These are phyloP conservation scores for Lapara coniferarum DNA, from an alignment of 2,888 invertebrate species.

Conservation along the genomic window DNA sequence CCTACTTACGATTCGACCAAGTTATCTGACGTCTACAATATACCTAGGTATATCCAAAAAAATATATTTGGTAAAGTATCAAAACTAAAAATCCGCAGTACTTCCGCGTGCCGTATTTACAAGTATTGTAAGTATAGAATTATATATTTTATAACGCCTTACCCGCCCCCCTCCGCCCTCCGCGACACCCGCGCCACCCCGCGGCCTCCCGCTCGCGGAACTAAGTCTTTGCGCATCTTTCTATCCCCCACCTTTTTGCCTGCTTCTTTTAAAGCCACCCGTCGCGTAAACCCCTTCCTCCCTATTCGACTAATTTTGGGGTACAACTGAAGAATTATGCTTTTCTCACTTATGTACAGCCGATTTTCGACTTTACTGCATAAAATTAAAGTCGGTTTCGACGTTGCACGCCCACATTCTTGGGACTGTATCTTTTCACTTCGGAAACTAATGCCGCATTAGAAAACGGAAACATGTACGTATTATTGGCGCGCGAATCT, in stretches of 20 bases:
- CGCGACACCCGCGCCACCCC: slow-evolving; percentile 50
- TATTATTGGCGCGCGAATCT: slow-evolving; percentile 35
- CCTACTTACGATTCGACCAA: too few relatives aligned
- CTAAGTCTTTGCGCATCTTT: slow-evolving; percentile 84
- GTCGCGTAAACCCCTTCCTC: slow-evolving; percentile 82
- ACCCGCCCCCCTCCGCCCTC: slow-evolving; percentile 51
- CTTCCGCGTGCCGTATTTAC: slow-evolving; percentile 84
- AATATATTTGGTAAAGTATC: slow-evolving; percentile 50
- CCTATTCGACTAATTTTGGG: slow-evolving; percentile 84
- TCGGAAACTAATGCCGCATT: slow-evolving; percentile 83
- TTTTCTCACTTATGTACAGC: slow-evolving; percentile 59
- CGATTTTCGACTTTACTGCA: slow-evolving; percentile 56
- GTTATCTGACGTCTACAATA: too few relatives aligned
- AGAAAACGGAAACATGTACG: slow-evolving; percentile 81
- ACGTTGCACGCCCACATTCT: slow-evolving; percentile 64
- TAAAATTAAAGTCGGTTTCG: slow-evolving; percentile 52
- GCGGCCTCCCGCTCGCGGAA: slow-evolving; percentile 69
- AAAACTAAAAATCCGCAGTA: slow-evolving; percentile 51
- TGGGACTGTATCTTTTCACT: slow-evolving; percentile 84
- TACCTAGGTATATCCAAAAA: slow-evolving; percentile 27
- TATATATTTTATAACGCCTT: slow-evolving; percentile 83
- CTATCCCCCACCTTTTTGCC: slow-evolving; percentile 83
- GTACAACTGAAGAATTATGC: slow-evolving; percentile 84
- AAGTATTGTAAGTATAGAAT: slow-evolving; percentile 85
- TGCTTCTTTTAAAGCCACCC: slow-evolving; percentile 84